Conservation (phyloP, 1,140 invertebrate genomes). For the Propsilocerus akamusi region DNA sequence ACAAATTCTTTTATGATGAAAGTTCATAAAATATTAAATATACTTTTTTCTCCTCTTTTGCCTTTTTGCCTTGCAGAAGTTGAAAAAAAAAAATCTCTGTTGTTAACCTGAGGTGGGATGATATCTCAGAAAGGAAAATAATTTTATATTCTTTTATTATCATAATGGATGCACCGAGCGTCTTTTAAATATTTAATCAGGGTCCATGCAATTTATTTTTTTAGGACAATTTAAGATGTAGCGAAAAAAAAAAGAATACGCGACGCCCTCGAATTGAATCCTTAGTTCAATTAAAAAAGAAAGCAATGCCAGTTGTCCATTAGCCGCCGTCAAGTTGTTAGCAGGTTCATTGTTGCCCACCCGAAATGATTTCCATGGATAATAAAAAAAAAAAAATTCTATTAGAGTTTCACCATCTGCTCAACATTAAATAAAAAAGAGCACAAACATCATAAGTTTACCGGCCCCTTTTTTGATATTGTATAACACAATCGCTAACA, state of each 20-base stretch:
- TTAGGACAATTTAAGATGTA: not conserved
- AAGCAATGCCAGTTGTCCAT: no score
- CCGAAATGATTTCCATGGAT: not conserved
- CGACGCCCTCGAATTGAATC: not conserved
- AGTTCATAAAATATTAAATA: conserved; percentile 3
- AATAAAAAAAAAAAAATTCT: conserved; percentile 3
- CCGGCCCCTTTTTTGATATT: no score
- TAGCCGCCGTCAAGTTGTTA: conserved; percentile 1
- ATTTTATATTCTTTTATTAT: conserved; percentile 3
- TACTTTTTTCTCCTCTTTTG: not conserved
- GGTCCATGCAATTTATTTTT: not conserved
- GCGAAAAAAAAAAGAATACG: not conserved
- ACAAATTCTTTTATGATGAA: conserved; percentile 4
- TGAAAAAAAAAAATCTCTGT: no score
- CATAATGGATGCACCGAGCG: conserved; percentile 3
- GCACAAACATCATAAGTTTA: not conserved
- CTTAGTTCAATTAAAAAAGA: not conserved
- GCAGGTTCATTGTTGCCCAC: conserved; percentile 4
- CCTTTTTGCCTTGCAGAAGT: not conserved
- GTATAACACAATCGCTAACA: no score
- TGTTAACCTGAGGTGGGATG: not conserved
- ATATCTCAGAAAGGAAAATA: no score
- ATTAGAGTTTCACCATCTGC: not conserved
- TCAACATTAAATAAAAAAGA: not conserved
- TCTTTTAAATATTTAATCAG: not conserved